Percentiles rank a stretch among this genome's conserved stretches.
phyloP scores from a whole-genome alignment of 1,140 invertebrate genomes.

The Hesperophylax magnus region DNA sequence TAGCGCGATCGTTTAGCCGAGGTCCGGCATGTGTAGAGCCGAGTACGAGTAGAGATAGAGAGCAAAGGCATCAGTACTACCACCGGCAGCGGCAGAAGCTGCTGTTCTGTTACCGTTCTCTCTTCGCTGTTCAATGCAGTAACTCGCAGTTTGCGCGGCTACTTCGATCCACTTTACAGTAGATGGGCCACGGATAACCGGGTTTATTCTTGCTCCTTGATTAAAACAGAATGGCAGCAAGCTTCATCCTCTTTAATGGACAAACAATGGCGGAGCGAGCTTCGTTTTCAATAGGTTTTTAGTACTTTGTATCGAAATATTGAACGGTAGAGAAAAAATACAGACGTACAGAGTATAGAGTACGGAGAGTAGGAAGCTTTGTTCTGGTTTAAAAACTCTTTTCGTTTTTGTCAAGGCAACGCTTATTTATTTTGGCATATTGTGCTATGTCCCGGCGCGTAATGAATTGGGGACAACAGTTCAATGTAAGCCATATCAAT shows the following conservation, averaged over 20 bases:
- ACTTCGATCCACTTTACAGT: conserved; percentile 5
- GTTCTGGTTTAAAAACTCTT: no score
- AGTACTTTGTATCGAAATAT: conserved; percentile 25
- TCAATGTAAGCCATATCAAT: no score
- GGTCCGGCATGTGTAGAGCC: background rate
- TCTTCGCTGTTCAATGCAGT: background rate
- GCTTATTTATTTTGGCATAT: background rate
- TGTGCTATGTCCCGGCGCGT: background rate
- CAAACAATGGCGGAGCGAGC: conserved; percentile 31
- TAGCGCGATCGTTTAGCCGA: conserved; percentile 14
- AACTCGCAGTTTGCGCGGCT: conserved; percentile 18
- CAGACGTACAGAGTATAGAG: no score
- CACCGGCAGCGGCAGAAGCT: no score
- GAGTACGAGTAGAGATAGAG: no score
- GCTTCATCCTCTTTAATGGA: conserved; percentile 41
- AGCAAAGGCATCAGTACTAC: no score
- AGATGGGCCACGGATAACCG: conserved; percentile 29
- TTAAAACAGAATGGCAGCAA: conserved; percentile 43
- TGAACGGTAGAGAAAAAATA: background rate
- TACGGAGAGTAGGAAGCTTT: no score
- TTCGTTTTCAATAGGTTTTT: conserved; percentile 40
- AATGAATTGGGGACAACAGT: background rate
- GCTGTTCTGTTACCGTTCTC: no score
- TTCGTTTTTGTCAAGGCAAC: no score
- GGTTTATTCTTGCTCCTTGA: conserved; percentile 45